Conservation (phyloP, 2,113 vertebrate genomes). For the Calyptommatus sinebrachiatus region DNA sequence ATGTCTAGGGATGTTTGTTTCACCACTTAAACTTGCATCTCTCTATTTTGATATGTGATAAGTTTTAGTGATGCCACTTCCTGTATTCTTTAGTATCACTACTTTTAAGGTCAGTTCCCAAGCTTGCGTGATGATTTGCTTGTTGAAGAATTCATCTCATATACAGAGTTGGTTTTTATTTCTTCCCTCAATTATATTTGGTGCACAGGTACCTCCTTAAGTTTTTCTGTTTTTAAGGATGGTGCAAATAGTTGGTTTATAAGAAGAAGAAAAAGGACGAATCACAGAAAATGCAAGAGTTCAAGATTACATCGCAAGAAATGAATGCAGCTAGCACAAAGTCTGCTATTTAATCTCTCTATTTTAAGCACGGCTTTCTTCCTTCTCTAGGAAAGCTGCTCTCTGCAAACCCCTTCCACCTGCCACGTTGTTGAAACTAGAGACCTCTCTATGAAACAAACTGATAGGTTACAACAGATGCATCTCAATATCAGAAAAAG, state of each 20-base stretch:
- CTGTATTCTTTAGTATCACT: too few species aligned
- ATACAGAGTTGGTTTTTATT: not conserved
- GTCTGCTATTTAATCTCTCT: not conserved
- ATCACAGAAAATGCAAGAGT: not conserved
- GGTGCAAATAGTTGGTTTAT: not conserved
- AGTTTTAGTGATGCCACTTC: too few species aligned
- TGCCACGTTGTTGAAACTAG: not conserved
- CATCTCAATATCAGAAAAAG: not conserved
- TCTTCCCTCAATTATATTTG: not conserved
- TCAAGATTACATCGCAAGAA: not conserved
- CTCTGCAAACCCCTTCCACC: slow-evolving; percentile 3
- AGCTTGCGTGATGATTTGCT: too few species aligned
- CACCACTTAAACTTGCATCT: too few species aligned
- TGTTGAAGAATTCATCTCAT: too few species aligned
- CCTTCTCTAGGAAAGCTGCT: slow-evolving; percentile 7
- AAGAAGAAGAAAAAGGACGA: not conserved
- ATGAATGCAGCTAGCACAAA: not conserved
- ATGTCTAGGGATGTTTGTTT: too few species aligned
- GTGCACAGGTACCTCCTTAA: not conserved
- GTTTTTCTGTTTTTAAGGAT: not conserved
- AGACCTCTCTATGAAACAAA: not conserved
- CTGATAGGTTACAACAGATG: slow-evolving; percentile 33
- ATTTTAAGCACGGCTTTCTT: slow-evolving; percentile 12
- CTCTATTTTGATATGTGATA: too few species aligned
- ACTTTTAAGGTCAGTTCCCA: too few species aligned